Percentiles rank a stretch among this genome's conserved stretches.
Evolutionary conservation across 2,888 invertebrate genomes (phyloP).

Genomic region (Ommatoiulus sabulosus): DNA sequence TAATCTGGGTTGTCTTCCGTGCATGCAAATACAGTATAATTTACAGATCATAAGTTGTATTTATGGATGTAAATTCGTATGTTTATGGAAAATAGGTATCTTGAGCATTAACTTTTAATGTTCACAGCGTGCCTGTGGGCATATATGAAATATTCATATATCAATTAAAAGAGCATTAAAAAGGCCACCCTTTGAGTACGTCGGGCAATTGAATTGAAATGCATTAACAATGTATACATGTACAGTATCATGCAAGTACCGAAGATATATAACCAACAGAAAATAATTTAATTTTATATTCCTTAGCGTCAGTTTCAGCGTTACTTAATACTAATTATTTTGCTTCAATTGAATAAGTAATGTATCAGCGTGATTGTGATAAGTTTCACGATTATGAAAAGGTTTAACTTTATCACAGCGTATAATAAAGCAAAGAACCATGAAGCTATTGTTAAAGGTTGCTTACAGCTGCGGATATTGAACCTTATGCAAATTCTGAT

Average conservation of each 20-base stretch:
- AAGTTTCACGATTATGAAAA: background rate
- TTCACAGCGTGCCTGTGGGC: background rate
- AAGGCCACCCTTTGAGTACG: background rate
- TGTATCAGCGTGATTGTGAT: background rate
- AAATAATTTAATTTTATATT: background rate
- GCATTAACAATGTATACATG: background rate
- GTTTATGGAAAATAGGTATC: background rate
- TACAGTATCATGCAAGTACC: background rate
- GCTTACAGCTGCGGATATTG: background rate
- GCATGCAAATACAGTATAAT: too few relatives aligned
- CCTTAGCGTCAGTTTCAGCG: background rate
- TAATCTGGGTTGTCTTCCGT: background rate
- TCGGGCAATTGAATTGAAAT: background rate
- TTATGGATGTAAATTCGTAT: background rate
- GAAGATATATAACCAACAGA: background rate
- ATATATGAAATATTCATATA: slow-evolving; percentile 20
- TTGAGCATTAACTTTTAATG: background rate
- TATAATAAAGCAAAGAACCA: background rate
- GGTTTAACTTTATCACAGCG: background rate
- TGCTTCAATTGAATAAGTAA: background rate
- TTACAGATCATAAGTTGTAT: background rate
- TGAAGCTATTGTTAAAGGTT: background rate
- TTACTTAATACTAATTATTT: background rate
- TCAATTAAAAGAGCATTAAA: background rate
- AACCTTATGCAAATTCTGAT: background rate